phyloP scores from a whole-genome alignment of 2,888 invertebrate species.

The Cancer borealis region DNA sequence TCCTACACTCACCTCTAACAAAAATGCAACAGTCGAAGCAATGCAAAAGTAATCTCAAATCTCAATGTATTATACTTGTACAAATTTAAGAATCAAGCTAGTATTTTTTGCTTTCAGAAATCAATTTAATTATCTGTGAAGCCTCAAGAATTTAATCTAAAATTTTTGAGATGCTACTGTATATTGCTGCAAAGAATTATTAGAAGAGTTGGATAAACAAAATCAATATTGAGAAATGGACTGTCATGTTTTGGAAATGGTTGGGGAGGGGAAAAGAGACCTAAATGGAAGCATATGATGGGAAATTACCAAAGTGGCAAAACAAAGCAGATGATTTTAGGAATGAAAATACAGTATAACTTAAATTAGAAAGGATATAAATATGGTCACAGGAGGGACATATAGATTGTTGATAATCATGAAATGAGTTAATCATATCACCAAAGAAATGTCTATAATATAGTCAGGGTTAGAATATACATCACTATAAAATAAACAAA shows the following conservation, averaged over 20 bases:
- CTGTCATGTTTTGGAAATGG: neutral
- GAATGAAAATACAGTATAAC: no score
- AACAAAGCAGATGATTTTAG: no score
- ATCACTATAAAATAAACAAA: neutral
- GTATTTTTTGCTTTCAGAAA: no score
- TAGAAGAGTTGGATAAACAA: neutral
- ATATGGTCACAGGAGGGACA: neutral
- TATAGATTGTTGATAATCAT: neutral
- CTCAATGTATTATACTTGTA: no score
- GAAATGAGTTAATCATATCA: neutral
- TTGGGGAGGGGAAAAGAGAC: neutral
- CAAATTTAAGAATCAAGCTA: no score
- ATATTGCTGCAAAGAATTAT: neutral
- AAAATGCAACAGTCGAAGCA: no score
- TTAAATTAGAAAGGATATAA: neutral
- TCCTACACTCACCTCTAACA: no score
- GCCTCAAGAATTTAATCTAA: no score
- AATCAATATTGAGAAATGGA: neutral
- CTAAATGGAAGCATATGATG: neutral
- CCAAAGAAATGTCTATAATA: neutral
- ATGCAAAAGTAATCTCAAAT: no score
- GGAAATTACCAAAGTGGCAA: neutral
- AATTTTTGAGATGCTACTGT: no score
- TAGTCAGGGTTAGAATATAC: neutral
- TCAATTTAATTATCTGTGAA: no score